Percentiles rank a stretch among this genome's conserved stretches.
Conservation (phyloP, 2,888 invertebrate genomes). For the Microchrysa polita region DNA sequence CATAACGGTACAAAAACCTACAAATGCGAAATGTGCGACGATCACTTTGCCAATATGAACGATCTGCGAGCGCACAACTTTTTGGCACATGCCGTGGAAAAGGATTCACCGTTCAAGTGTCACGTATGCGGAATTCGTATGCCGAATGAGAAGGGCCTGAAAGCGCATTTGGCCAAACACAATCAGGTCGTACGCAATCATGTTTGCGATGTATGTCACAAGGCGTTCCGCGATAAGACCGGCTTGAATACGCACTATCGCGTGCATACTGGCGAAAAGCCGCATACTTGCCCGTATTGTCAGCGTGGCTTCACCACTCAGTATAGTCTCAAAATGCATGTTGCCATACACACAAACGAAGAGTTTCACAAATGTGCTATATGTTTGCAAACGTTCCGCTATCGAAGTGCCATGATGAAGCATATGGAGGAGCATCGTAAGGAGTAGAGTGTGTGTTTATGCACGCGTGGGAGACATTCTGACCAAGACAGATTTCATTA, state of each 20-base stretch:
- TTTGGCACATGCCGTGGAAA: constrained; percentile 31
- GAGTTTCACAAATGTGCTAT: constrained; percentile 41
- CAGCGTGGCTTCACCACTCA: constrained; percentile 30
- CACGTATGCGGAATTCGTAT: constrained; percentile 26
- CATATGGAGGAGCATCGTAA: constrained; percentile 38
- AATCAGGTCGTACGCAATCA: constrained; percentile 36
- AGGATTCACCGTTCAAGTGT: constrained; percentile 37
- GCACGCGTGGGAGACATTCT: neutral
- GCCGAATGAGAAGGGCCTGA: constrained; percentile 23
- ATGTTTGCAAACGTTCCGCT: constrained; percentile 30
- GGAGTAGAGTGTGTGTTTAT: constrained; percentile 1
- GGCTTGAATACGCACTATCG: constrained; percentile 40
- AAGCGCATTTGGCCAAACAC: constrained; percentile 31
- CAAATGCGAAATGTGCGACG: constrained; percentile 27
- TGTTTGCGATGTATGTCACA: constrained; percentile 34
- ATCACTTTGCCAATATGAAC: constrained; percentile 16
- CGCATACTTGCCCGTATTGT: constrained; percentile 38
- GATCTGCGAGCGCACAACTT: constrained; percentile 35
- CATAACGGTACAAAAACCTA: constrained; percentile 32
- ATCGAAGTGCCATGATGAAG: constrained; percentile 39
- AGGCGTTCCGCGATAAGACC: constrained; percentile 39
- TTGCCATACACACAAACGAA: constrained; percentile 39
- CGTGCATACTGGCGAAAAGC: constrained; percentile 35
- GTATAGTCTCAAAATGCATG: constrained; percentile 41
- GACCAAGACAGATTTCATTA: no score